Conservation (phyloP, 2,113 vertebrate species). For the Equus quagga region DNA sequence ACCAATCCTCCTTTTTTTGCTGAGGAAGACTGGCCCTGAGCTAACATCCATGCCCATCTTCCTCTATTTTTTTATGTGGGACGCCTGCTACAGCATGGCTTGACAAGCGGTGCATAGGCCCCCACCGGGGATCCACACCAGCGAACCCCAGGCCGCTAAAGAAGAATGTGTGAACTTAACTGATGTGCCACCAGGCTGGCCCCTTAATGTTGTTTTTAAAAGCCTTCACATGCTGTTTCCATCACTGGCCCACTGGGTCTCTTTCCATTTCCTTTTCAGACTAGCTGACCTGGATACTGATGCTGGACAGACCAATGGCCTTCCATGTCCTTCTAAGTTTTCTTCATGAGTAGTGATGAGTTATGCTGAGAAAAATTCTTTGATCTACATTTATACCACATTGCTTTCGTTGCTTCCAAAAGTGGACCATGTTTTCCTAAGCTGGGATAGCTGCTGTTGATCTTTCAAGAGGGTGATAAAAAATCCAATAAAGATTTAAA, state of each 20-base stretch:
- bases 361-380: slow-evolving; percentile 15
- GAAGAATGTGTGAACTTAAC: no score
- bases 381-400: background rate
- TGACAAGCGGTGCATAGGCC: no score
- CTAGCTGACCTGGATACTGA: background rate
- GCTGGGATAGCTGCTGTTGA: background rate
- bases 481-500: slow-evolving; percentile 6
- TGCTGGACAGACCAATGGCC: background rate
- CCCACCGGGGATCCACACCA: no score
- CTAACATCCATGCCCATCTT: no score
- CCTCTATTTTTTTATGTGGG: no score
- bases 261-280: slow-evolving; percentile 11
- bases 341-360: slow-evolving; percentile 8
- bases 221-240: background rate
- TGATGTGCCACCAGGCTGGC: no score
- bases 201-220: background rate
- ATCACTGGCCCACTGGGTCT: background rate
- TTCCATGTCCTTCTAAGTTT: background rate
- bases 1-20: no score
- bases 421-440: background rate
- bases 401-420: background rate
- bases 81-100: no score
- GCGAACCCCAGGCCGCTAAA: no score
- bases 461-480: background rate
- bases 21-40: no score